Evolutionary conservation across 2,888 invertebrate genomes (phyloP).

Genomic region (Plebejus argus): DNA sequence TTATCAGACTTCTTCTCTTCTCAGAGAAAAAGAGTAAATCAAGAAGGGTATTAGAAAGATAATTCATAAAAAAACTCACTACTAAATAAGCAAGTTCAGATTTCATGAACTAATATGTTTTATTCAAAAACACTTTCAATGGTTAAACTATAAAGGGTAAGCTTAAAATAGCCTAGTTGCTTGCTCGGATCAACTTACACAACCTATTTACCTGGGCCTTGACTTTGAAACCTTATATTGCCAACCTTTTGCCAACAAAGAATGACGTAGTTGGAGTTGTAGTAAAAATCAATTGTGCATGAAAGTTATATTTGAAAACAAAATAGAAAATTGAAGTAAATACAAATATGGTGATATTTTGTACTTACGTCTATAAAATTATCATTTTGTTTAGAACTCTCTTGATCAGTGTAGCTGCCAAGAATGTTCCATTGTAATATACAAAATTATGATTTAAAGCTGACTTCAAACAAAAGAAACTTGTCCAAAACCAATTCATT

Average conservation of each 20-base stretch:
- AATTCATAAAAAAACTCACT: too few species aligned
- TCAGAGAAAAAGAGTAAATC: too few species aligned
- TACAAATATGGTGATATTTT: background rate
- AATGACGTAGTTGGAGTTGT: background rate
- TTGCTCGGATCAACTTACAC: background rate
- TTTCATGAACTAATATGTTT: constrained; percentile 7
- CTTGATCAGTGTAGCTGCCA: too few species aligned
- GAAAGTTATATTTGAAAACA: background rate
- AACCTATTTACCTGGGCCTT: background rate
- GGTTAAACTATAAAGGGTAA: background rate
- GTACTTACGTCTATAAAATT: too few species aligned
- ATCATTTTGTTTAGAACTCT: too few species aligned
- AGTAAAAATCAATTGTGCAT: background rate
- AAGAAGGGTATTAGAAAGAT: too few species aligned
- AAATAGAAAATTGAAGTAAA: background rate
- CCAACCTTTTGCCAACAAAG: background rate
- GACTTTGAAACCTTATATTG: constrained; percentile 29
- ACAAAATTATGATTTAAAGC: too few species aligned
- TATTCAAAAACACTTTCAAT: background rate
- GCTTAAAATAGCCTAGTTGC: background rate
- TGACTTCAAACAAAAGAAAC: too few species aligned
- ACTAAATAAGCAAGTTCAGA: too few species aligned
- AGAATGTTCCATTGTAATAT: too few species aligned
- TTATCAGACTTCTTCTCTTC: too few species aligned
- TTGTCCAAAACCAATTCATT: too few species aligned